Conservation (phyloP, 2,797 vertebrate species). For the Phyllotis vaccarum region DNA sequence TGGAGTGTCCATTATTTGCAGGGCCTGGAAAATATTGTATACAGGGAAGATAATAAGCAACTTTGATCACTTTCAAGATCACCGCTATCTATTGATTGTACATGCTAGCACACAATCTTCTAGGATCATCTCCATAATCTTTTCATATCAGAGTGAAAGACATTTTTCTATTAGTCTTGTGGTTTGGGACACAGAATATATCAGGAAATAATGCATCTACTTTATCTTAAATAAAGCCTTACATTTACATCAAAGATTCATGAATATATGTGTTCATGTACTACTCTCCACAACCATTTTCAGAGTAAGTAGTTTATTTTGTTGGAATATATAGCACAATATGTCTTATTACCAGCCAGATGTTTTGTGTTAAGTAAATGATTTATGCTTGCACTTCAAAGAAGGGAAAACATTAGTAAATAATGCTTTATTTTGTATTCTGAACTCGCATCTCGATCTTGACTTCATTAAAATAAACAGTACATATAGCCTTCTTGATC, state of each 20-base stretch:
- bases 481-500: constrained; percentile 46
- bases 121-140: background rate
- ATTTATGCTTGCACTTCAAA: background rate
- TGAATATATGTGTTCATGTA: background rate
- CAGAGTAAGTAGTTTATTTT: background rate
- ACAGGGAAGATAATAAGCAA: background rate
- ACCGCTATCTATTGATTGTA: background rate
- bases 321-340: background rate
- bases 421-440: constrained; percentile 23
- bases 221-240: background rate
- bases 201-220: background rate
- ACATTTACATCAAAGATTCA: background rate
- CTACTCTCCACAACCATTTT: background rate
- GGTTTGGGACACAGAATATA: accelerated
- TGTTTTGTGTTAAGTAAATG: background rate
- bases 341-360: background rate
- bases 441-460: constrained; percentile 53
- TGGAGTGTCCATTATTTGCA: background rate
- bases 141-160: background rate
- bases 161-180: background rate
- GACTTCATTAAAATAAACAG: constrained; percentile 73
- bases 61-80: background rate
- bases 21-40: background rate
- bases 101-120: background rate
- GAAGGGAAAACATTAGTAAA: background rate